phyloP scores from a whole-genome alignment of 2,888 invertebrate genomes.

The Acleris emargana region DNA sequence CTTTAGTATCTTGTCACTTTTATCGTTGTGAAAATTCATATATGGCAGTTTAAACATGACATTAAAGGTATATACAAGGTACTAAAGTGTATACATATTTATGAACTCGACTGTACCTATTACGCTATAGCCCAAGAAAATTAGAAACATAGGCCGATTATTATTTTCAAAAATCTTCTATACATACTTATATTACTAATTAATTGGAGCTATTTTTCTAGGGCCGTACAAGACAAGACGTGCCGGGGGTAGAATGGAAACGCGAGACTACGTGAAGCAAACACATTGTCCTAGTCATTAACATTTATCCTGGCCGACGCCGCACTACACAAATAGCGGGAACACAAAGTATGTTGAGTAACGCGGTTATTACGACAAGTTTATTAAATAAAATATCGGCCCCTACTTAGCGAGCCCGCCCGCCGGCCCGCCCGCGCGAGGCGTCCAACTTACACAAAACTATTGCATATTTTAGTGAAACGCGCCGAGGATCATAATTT shows the following conservation, averaged over 20 bases:
- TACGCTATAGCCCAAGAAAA: too few species aligned
- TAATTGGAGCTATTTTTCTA: too few species aligned
- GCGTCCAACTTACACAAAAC: constrained; percentile 80
- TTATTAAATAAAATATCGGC: constrained; percentile 77
- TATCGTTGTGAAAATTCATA: too few species aligned
- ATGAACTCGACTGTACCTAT: too few species aligned
- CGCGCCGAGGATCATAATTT: constrained; percentile 74
- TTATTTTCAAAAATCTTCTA: too few species aligned
- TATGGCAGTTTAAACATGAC: too few species aligned
- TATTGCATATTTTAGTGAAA: constrained; percentile 79
- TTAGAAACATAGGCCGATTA: too few species aligned
- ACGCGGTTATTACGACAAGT: constrained; percentile 62
- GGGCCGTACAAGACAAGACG: too few species aligned
- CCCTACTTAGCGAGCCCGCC: constrained; percentile 62
- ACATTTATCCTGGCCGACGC: constrained; percentile 60
- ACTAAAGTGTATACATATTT: too few species aligned
- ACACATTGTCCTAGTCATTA: constrained; percentile 59
- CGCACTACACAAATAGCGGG: constrained; percentile 59
- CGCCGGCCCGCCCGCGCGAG: constrained; percentile 55
- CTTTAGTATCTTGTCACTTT: too few species aligned
- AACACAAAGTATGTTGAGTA: constrained; percentile 66
- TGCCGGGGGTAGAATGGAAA: constrained; percentile 15
- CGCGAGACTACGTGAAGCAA: constrained; percentile 17
- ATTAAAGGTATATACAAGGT: too few species aligned
- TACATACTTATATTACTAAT: too few species aligned